Conservation (phyloP, 2,113 vertebrate genomes). For the Anguilla rostrata region DNA sequence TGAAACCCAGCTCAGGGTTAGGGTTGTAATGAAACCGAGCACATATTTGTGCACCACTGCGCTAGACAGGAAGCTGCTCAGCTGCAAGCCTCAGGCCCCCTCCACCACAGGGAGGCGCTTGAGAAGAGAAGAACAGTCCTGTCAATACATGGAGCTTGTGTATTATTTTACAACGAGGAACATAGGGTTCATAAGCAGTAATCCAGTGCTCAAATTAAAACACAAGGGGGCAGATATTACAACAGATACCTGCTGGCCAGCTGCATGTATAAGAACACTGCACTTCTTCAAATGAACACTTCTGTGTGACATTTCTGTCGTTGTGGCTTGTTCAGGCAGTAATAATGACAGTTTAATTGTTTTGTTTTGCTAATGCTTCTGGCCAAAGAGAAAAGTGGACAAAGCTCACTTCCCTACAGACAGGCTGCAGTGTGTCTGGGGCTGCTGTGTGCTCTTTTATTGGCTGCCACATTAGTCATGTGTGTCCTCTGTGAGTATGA, state of each 20-base stretch:
- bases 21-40: too few relatives aligned
- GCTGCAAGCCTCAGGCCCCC: too few relatives aligned
- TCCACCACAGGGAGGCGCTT: too few relatives aligned
- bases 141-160: neutral
- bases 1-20: too few relatives aligned
- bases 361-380: neutral
- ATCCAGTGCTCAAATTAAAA: neutral
- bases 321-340: too few relatives aligned
- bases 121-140: too few relatives aligned
- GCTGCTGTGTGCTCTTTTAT: conserved; percentile 49
- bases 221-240: too few relatives aligned
- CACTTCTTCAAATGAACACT: neutral
- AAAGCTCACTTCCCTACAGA: conserved; percentile 36
- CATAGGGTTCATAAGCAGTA: neutral
- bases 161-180: neutral
- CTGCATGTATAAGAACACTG: neutral
- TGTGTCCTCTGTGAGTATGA: conserved; percentile 51
- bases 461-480: conserved; percentile 51
- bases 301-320: neutral
- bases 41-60: too few relatives aligned
- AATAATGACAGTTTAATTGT: neutral
- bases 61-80: too few relatives aligned
- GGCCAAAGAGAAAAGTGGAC: neutral
- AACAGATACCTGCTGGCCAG: neutral
- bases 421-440: conserved; percentile 42